Conservation (phyloP, 23 tunicate genomes). For the Trididemnum nubilum region DNA sequence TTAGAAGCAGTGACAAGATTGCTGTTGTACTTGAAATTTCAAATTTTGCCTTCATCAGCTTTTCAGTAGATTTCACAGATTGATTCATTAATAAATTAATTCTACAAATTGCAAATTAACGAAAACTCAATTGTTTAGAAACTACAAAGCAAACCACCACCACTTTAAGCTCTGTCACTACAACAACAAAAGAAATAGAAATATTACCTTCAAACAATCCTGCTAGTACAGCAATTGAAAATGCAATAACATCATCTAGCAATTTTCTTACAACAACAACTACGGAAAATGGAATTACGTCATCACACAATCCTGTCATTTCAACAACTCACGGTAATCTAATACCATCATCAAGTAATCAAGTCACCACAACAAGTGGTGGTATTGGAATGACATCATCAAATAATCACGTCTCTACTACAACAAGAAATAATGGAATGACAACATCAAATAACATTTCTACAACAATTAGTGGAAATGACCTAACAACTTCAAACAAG, state of each 20-base stretch:
- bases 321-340: not conserved
- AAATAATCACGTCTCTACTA: not conserved
- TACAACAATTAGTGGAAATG: not conserved
- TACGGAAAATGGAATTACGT: not conserved
- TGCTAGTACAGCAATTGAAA: not conserved
- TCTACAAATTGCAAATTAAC: no score
- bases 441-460: not conserved
- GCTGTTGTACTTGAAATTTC: no score
- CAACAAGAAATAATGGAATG: not conserved
- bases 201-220: no score
- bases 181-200: no score
- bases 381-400: not conserved
- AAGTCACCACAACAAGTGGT: not conserved
- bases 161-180: no score
- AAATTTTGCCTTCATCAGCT: no score
- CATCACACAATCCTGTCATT: no score
- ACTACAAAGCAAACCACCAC: no score
- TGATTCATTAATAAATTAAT: no score
- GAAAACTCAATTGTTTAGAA: no score
- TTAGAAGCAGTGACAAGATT: no score
- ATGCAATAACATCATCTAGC: constrained; percentile 3
- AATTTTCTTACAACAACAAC: not conserved
- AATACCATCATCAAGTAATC: not conserved
- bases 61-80: no score
- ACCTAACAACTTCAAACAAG: not conserved